A percentile compares a stretch with the other conserved stretches of the same genome.
phyloP scores from a whole-genome alignment of 2,888 invertebrate genomes.

The Lamellibrachia satsuma region DNA sequence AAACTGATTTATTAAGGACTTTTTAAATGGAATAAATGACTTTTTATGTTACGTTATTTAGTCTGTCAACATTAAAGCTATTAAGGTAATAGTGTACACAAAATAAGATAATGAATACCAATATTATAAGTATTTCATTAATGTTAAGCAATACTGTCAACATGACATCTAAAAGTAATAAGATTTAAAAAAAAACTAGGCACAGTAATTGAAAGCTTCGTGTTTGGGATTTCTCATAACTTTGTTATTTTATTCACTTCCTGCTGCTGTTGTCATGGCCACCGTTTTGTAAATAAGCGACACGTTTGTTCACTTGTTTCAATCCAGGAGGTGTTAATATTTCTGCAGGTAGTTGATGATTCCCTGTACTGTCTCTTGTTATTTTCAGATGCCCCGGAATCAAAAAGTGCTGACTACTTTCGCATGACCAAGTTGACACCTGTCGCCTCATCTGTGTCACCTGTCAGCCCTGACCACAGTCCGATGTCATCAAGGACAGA shows the following conservation, averaged over 20 bases:
- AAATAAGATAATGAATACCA: no score
- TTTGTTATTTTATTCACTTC: neutral
- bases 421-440: neutral
- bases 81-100: no score
- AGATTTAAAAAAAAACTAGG: no score
- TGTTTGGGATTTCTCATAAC: neutral
- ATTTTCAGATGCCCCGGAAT: neutral
- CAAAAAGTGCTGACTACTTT: neutral
- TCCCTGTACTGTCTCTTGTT: neutral
- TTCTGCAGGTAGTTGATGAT: neutral
- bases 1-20: no score
- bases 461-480: neutral
- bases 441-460: neutral
- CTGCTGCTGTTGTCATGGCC: constrained; percentile 1
- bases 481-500: neutral
- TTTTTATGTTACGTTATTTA: no score
- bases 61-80: no score
- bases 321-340: neutral
- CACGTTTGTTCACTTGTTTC: neutral
- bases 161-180: no score
- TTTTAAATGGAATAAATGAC: no score
- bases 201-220: no score
- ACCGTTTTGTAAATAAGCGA: neutral
- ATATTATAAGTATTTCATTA: no score
- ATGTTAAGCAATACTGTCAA: no score